Conservation (phyloP, 2,888 invertebrate genomes). For the Lutraria lutraria region DNA sequence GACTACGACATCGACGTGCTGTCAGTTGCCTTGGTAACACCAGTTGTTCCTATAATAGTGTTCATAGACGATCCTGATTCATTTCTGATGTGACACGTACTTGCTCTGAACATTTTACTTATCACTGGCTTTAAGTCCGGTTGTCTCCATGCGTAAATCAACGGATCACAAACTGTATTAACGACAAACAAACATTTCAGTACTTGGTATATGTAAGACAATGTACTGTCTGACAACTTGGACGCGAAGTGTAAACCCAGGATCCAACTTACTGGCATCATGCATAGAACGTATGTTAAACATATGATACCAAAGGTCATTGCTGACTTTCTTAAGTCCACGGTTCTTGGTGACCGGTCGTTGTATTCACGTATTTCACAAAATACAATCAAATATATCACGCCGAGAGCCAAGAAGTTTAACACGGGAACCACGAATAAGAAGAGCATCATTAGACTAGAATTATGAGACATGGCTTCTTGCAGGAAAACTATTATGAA, state of each 20-base stretch:
- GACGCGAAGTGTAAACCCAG: neutral
- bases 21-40: neutral
- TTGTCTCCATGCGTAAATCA: neutral
- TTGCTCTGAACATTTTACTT: neutral
- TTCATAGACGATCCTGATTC: neutral
- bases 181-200: constrained; percentile 8
- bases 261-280: constrained; percentile 1
- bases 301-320: neutral
- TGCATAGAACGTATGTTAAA: neutral
- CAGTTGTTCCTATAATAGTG: neutral
- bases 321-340: neutral
- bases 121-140: neutral
- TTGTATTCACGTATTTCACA: neutral
- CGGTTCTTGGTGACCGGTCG: neutral
- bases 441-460: neutral
- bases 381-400: neutral
- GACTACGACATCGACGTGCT: no score
- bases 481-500: neutral
- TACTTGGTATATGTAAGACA: neutral
- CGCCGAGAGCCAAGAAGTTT: neutral
- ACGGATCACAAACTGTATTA: neutral
- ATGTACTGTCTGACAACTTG: neutral
- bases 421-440: neutral
- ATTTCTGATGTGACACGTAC: neutral
- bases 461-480: neutral